These are phyloP conservation scores for Buphagus erythrorhynchus DNA, from an alignment of 2,797 vertebrate species.

Conservation along the genomic window DNA sequence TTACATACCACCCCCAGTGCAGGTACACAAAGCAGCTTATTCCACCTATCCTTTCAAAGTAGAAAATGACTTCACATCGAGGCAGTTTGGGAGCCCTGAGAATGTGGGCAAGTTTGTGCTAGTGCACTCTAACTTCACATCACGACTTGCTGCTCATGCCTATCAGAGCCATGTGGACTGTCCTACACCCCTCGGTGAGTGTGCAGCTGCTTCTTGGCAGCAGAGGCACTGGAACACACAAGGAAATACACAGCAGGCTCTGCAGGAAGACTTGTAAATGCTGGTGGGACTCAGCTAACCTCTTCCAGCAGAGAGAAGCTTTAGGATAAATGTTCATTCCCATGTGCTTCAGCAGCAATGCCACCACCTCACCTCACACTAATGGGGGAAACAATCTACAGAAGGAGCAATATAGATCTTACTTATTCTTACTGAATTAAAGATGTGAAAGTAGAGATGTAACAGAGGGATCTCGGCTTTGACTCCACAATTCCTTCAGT, in stretches of 20 bases:
- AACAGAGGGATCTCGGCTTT: neutral
- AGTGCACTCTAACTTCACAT: neutral
- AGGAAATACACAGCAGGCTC: neutral
- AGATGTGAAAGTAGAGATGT: neutral
- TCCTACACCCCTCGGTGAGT: neutral
- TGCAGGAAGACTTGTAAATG: neutral
- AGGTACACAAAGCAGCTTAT: neutral
- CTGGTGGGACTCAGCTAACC: neutral
- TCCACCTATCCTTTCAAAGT: neutral
- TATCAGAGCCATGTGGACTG: neutral
- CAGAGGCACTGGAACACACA: neutral
- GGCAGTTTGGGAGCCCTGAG: neutral
- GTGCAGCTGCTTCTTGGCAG: neutral
- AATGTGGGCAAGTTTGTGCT: neutral
- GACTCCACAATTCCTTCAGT: neutral
- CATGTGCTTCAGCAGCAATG: neutral
- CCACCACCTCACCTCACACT: neutral
- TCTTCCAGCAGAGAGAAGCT: neutral
- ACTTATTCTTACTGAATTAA: neutral
- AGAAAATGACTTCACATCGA: neutral
- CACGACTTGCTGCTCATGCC: neutral
- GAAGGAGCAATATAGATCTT: neutral
- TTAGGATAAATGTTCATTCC: neutral
- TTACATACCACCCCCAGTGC: neutral
- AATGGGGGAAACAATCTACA: neutral